These are phyloP conservation scores for Uromys caudimaculatus DNA, from an alignment of 2,797 vertebrate species.

Conservation along the genomic window DNA sequence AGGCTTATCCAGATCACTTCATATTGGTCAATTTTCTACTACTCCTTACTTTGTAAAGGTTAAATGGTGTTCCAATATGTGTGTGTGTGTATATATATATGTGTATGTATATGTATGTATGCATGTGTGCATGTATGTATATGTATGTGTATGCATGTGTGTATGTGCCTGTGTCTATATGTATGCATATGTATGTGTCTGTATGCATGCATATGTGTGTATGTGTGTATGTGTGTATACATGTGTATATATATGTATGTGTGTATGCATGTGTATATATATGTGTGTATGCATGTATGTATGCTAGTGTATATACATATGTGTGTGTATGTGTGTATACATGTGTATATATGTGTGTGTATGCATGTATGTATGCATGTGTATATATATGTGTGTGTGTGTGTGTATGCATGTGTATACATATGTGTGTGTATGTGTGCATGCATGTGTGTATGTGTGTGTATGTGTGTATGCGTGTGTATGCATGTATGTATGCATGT, in stretches of 20 bases:
- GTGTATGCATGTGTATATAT: too few relatives aligned
- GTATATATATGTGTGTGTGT: neutral
- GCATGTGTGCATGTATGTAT: neutral
- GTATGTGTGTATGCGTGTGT: neutral
- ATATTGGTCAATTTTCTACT: neutral
- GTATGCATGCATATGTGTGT: rapidly evolving
- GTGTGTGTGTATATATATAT: too few relatives aligned
- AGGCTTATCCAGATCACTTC: neutral
- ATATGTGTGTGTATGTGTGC: too few relatives aligned
- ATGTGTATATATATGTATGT: too few relatives aligned
- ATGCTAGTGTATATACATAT: neutral
- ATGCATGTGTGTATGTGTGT: neutral
- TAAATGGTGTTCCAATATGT: neutral
- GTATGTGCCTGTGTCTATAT: rapidly evolving
- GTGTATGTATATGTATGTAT: neutral
- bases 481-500: neutral
- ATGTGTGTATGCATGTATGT: neutral
- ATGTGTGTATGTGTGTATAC: too few relatives aligned
- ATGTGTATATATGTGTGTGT: neutral
- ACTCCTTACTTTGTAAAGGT: neutral
- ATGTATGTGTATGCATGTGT: neutral
- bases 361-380: too few relatives aligned
- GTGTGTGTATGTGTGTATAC: neutral
- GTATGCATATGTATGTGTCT: rapidly evolving
- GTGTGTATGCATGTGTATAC: neutral